Evolutionary conservation across 2,888 invertebrate genomes (phyloP).

Genomic region (Antheraea assamensis): DNA sequence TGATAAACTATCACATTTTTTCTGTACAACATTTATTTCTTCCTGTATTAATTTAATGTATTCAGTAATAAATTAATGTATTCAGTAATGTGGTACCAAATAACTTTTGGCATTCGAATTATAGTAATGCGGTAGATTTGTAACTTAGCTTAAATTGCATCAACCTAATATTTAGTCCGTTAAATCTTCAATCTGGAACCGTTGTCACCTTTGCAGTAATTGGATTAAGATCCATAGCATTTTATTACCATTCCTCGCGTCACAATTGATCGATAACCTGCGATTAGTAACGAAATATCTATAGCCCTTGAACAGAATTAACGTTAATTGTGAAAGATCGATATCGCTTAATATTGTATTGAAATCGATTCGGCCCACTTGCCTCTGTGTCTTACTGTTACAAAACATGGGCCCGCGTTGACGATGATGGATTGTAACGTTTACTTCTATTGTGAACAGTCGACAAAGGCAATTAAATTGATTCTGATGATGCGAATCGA

Average conservation of each 20-base stretch:
- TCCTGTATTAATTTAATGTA: too few species aligned
- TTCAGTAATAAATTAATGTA: too few species aligned
- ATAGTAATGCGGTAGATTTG: not conserved
- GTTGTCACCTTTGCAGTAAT: not conserved
- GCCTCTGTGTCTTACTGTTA: constrained; percentile 55
- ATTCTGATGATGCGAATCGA: constrained; percentile 22
- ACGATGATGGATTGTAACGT: constrained; percentile 59
- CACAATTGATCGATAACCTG: constrained; percentile 53
- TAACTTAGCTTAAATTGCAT: not conserved
- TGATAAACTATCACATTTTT: not conserved
- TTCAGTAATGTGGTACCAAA: not conserved
- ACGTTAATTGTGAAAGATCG: constrained; percentile 65
- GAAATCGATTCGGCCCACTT: constrained; percentile 61
- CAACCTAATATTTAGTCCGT: not conserved
- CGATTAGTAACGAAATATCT: constrained; percentile 38
- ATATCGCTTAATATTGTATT: constrained; percentile 66
- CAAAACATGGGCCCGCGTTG: constrained; percentile 54
- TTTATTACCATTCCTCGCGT: constrained; percentile 51
- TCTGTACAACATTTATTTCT: too few species aligned
- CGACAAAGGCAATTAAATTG: constrained; percentile 40
- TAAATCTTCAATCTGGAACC: not conserved
- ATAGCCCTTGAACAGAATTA: constrained; percentile 71
- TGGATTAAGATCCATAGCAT: constrained; percentile 26
- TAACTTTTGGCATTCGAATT: not conserved
- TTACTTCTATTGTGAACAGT: constrained; percentile 55